These are phyloP conservation scores for Hystrix brachyura DNA, from an alignment of 2,113 vertebrate genomes.

Conservation along the genomic window DNA sequence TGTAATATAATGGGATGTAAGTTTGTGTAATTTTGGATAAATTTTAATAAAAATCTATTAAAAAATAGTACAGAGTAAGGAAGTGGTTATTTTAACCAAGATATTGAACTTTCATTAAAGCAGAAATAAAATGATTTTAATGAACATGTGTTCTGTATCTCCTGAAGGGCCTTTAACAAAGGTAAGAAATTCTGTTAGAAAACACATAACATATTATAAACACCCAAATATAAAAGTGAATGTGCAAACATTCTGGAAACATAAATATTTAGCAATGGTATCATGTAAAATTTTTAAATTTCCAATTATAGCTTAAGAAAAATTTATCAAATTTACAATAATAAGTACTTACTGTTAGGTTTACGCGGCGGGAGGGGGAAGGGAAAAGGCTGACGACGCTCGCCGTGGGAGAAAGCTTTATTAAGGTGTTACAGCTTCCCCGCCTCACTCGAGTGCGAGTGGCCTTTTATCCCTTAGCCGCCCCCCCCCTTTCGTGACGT, in stretches of 20 bases:
- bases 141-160: neutral
- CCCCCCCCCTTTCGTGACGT: no score
- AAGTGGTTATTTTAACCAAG: conserved; percentile 8
- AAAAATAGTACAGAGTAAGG: no score
- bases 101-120: conserved; percentile 28
- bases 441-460: no score
- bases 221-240: neutral
- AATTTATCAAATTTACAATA: neutral
- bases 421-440: no score
- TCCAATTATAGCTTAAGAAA: neutral
- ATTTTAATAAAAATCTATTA: no score
- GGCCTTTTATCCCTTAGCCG: no score
- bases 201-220: conserved; percentile 16
- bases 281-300: neutral
- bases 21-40: no score
- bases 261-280: neutral
- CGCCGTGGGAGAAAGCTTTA: no score
- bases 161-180: neutral
- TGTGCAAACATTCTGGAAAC: neutral
- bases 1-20: no score
- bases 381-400: no score
- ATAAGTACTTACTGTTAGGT: neutral
- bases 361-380: no score
- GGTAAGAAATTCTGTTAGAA: conserved; percentile 35
- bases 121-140: conserved; percentile 39